Conservation (phyloP, 2,888 invertebrate genomes). For the Beris morrisii region DNA sequence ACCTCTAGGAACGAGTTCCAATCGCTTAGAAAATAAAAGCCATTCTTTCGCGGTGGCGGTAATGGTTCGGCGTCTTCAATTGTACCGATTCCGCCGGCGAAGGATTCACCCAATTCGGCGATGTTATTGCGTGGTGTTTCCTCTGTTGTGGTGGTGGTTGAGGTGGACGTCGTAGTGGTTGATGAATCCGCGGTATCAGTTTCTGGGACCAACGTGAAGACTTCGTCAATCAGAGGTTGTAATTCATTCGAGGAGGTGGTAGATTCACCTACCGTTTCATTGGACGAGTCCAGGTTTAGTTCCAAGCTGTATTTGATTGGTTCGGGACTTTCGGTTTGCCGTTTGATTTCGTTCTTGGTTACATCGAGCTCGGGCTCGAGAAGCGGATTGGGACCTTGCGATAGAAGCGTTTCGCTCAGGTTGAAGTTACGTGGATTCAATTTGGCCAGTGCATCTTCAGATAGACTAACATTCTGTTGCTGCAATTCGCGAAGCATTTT, state of each 20-base stretch:
- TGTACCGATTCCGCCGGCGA: constrained; percentile 68
- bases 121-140: constrained; percentile 46
- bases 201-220: constrained; percentile 7
- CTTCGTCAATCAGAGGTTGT: constrained; percentile 4
- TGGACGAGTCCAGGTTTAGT: constrained; percentile 35
- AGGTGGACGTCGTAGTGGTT: constrained; percentile 36
- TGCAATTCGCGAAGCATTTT: constrained; percentile 57
- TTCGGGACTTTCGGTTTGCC: constrained; percentile 51
- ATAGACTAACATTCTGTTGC: constrained; percentile 53
- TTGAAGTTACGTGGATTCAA: constrained; percentile 51
- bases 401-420: constrained; percentile 49
- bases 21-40: constrained; percentile 82
- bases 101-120: constrained; percentile 73
- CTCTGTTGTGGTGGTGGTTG: constrained; percentile 49
- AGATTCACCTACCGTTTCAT: constrained; percentile 34
- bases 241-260: constrained; percentile 30
- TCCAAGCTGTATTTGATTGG: constrained; percentile 48
- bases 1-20: constrained; percentile 87
- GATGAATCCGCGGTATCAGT: constrained; percentile 4
- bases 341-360: constrained; percentile 58
- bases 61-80: constrained; percentile 64
- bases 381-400: constrained; percentile 55
- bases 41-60: constrained; percentile 71
- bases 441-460: constrained; percentile 55
- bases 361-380: constrained; percentile 49